Evolutionary conservation across 2,797 vertebrate species (phyloP).

Genomic region (Amblyopsis hoosieri): DNA sequence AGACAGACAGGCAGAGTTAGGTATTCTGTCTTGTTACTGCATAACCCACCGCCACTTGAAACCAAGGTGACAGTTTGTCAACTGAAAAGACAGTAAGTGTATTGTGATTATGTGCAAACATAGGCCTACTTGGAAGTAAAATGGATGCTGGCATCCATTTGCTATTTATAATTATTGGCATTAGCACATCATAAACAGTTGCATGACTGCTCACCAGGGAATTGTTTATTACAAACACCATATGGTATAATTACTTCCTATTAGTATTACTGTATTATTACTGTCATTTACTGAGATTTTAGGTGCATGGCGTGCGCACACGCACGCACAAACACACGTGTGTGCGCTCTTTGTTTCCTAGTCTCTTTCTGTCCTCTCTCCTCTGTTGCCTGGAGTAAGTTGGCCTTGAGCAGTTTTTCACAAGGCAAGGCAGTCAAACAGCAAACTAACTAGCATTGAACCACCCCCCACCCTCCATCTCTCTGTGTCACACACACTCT

Average conservation of each 20-base stretch:
- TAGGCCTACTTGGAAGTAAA: too few relatives aligned
- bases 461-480: neutral
- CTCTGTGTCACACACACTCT: conserved; percentile 9
- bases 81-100: conserved; percentile 29
- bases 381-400: conserved; percentile 29
- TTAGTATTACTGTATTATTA: too few relatives aligned
- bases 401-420: conserved; percentile 16
- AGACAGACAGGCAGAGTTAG: conserved; percentile 25
- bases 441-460: conserved; percentile 7
- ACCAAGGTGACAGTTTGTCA: conserved; percentile 20
- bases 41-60: conserved; percentile 36
- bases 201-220: too few relatives aligned
- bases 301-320: neutral
- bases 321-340: neutral
- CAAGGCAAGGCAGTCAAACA: neutral
- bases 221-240: too few relatives aligned
- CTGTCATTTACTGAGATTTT: too few relatives aligned
- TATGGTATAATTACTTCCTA: too few relatives aligned
- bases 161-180: neutral
- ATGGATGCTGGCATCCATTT: neutral
- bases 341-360: too few relatives aligned
- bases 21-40: conserved; percentile 6
- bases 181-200: too few relatives aligned
- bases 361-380: neutral
- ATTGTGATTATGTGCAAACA: neutral